Evolutionary conservation across 2,113 vertebrate genomes (phyloP), one percentile per base, ranked within the genome.

Genomic region (Clinocottus analis): DNA sequence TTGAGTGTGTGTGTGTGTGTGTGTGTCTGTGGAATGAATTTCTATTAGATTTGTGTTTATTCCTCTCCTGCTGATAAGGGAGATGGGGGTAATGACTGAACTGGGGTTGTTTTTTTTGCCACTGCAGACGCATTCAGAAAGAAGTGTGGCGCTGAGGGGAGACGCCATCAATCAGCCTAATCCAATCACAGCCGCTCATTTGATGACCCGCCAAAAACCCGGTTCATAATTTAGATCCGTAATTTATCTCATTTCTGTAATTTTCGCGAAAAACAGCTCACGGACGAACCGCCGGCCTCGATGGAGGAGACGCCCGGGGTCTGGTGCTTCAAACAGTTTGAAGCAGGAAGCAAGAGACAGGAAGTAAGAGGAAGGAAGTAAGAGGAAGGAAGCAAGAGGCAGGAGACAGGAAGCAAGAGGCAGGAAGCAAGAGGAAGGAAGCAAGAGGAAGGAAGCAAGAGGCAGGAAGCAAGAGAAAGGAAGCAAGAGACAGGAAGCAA

Each of bases 41-140:
- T 96, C 93, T 95, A 93, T 95, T 95, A 93, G 87, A 95, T 95
- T 94, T 96, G 94, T 90, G 94, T 95, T 96, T 96, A 95, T 95
- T 95, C 93, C 94, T 93, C 92, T 85, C 75, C 90, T 95, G 91
- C 93, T 96, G 94, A 94, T 95, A 96, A 95, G 94, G 83, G 84
- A 92, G 94, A 89, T 88, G 93, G 67, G 77, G 83, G 90, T 95
- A 95, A 95, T 93, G 90, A 93, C 90, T 89, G 90, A 84, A 89
- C 94, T 93, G 93, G 87, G 80, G n/a, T n/a, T n/a, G n/a, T n/a
- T n/a, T n/a, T 91, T 81, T 89, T 86, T 89, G 88, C 82, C 93
- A 94, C 93, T 93, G 85, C 94, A 93, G 93, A 90, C 85, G 31
- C 70, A 49, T 84, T 93, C 93, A 94, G 79, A 94, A 91, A 89